A percentile compares a stretch with the other conserved stretches of the same genome.
Evolutionary conservation across 2,113 vertebrate genomes (phyloP).

Genomic region (Vulpes vulpes): DNA sequence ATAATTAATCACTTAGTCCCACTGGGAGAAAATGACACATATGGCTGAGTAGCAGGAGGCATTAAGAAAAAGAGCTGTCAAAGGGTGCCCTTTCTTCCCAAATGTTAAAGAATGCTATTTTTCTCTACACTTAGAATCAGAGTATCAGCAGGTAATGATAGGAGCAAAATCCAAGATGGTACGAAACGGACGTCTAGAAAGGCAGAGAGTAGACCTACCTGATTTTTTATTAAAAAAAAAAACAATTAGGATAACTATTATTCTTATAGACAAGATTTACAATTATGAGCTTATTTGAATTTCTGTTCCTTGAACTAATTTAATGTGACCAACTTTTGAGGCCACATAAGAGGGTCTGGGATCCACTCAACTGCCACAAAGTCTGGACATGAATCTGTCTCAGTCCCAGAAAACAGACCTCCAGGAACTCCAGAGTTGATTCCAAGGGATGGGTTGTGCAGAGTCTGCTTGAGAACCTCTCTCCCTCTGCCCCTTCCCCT

Average conservation of each 20-base stretch:
- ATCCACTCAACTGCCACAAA: neutral
- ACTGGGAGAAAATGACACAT: slow-evolving; percentile 59
- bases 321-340: no score
- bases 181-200: neutral
- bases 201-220: neutral
- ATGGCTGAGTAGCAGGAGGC: slow-evolving; percentile 34
- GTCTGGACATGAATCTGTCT: accelerated
- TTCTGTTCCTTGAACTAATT: neutral
- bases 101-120: slow-evolving; percentile 60
- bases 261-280: neutral
- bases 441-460: neutral
- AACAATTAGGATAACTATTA: neutral
- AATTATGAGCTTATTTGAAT: neutral
- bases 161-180: neutral
- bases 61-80: slow-evolving; percentile 53
- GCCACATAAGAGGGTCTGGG: neutral
- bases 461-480: neutral
- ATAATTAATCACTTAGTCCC: slow-evolving; percentile 69
- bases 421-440: neutral
- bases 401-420: neutral
- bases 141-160: neutral
- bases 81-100: slow-evolving; percentile 49
- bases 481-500: no score
- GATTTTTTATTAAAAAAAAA: neutral
- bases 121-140: neutral